Conservation (phyloP, 2,113 vertebrate species). For the Neolamprologus ventralis region DNA sequence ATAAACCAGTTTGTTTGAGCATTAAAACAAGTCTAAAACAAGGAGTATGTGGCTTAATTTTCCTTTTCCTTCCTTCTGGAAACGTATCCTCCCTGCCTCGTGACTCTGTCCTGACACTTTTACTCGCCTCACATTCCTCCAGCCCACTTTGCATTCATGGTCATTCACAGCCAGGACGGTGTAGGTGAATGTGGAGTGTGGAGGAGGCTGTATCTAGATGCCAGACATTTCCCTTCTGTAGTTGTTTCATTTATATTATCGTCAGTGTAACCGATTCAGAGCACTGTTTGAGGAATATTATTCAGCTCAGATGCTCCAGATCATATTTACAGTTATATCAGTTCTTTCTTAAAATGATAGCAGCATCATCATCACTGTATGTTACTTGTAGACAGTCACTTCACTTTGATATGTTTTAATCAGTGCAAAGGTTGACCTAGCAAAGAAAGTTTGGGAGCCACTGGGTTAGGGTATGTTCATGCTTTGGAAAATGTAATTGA, state of each 20-base stretch:
- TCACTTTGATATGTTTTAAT: background rate
- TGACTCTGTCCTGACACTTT: background rate
- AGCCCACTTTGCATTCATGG: background rate
- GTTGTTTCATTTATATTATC: background rate
- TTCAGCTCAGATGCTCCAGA: background rate
- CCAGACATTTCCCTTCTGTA: constrained; percentile 8
- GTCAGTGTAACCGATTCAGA: accelerated
- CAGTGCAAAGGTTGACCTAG: background rate
- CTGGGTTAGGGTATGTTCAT: background rate
- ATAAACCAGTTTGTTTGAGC: background rate
- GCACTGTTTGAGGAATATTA: no score
- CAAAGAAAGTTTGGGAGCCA: accelerated
- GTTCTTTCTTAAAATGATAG: background rate
- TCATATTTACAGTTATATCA: background rate
- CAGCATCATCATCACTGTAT: accelerated
- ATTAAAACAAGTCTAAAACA: background rate
- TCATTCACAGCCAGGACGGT: background rate
- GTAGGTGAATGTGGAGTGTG: background rate
- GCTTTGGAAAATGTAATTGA: background rate
- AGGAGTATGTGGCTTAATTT: background rate
- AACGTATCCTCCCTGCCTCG: background rate
- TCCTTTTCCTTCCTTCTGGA: background rate
- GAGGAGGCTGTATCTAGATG: background rate
- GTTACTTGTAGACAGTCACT: background rate
- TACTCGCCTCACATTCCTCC: constrained; percentile 2